These are phyloP conservation scores for Eonycteris spelaea DNA, from an alignment of 2,113 vertebrate species.

Conservation along the genomic window DNA sequence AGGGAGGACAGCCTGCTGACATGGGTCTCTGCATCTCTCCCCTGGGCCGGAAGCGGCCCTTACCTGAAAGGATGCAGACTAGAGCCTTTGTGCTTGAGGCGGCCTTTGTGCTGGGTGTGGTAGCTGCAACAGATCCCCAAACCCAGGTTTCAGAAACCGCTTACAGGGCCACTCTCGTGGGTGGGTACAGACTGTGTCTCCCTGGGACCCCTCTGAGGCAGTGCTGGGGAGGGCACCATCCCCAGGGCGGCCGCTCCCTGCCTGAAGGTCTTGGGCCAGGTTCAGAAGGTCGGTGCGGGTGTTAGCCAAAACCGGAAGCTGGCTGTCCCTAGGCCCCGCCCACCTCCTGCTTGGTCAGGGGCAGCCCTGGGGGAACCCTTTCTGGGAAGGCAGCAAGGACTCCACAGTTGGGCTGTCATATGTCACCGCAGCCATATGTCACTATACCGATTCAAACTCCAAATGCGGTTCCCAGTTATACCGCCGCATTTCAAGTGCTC, in stretches of 20 bases:
- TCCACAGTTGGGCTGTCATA: too few species aligned
- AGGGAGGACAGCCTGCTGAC: background rate
- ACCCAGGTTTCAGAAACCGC: background rate
- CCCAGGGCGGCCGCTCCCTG: background rate
- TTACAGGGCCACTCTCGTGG: rapidly evolving
- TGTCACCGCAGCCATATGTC: background rate
- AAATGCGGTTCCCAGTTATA: rapidly evolving
- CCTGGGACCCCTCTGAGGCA: background rate
- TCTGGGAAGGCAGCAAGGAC: background rate
- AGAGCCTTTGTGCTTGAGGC: slow-evolving; percentile 84
- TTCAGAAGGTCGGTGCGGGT: too few species aligned
- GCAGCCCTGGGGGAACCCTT: background rate
- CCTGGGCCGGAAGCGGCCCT: slow-evolving; percentile 22
- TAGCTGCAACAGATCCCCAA: slow-evolving; percentile 81
- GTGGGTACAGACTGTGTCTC: rapidly evolving
- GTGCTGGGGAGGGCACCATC: background rate
- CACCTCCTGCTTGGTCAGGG: background rate
- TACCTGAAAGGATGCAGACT: slow-evolving; percentile 90
- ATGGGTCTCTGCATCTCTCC: background rate
- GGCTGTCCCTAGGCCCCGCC: rapidly evolving
- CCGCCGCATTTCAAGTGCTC: background rate
- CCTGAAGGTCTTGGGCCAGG: background rate
- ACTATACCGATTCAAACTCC: background rate
- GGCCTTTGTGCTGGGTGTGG: slow-evolving; percentile 86
- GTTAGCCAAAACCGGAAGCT: background rate